These are phyloP conservation scores for Lepus timidus DNA, from an alignment of 2,113 vertebrate species.

Conservation along the genomic window DNA sequence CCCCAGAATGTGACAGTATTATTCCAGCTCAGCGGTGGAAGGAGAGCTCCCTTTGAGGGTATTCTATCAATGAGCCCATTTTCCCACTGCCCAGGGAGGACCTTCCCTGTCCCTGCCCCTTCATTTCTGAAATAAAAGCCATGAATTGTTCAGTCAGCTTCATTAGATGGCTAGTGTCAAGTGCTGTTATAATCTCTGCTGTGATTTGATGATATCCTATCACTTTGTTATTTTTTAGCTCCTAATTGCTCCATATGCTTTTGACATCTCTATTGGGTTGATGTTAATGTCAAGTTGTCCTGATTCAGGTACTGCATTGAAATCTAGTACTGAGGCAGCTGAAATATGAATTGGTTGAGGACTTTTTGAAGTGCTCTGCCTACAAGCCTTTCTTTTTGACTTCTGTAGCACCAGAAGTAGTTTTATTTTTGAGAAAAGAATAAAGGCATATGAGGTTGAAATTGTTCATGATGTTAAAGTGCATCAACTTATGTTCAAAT, in stretches of 20 bases:
- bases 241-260: slow-evolving; percentile 77
- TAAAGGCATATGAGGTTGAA: slow-evolving; percentile 76
- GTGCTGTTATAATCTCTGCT: slow-evolving; percentile 62
- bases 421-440: slow-evolving; percentile 79
- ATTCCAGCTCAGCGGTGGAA: background rate
- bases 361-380: slow-evolving; percentile 76
- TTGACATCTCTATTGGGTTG: slow-evolving; percentile 78
- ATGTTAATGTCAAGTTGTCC: slow-evolving; percentile 79
- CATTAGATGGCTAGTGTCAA: slow-evolving; percentile 65
- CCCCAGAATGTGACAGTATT: background rate
- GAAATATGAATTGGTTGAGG: slow-evolving; percentile 53
- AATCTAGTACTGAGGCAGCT: slow-evolving; percentile 57
- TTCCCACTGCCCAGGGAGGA: background rate
- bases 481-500: slow-evolving; percentile 64
- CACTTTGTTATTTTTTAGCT: slow-evolving; percentile 75
- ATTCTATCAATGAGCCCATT: slow-evolving; percentile 8
- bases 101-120: background rate
- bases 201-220: slow-evolving; percentile 58
- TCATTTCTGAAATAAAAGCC: slow-evolving; percentile 66
- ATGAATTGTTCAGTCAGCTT: slow-evolving; percentile 71
- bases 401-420: slow-evolving; percentile 70
- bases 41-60: background rate
- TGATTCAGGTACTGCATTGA: slow-evolving; percentile 71
- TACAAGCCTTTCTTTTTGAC: slow-evolving; percentile 72
- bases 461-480: slow-evolving; percentile 66